A percentile compares a stretch with the other conserved stretches of the same genome.
phyloP scores from a whole-genome alignment of 2,797 vertebrate genomes.

The Carcharodon carcharias region DNA sequence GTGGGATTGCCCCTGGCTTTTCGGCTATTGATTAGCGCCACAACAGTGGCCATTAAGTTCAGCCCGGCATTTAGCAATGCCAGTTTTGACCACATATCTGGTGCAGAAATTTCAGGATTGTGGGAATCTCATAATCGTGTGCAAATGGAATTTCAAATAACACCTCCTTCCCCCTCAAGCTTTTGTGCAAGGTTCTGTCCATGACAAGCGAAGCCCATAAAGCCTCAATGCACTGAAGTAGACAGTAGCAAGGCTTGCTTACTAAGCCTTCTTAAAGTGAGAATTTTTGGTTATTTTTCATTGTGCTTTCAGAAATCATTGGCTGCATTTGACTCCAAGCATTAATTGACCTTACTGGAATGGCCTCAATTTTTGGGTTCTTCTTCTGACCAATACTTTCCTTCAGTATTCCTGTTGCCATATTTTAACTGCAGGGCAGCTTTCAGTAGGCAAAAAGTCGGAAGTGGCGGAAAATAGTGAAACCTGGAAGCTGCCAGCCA shows the following conservation, averaged over 20 bases:
- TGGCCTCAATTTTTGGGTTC: not conserved
- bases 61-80: not conserved
- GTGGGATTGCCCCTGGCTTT: not conserved
- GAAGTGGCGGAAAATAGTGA: not conserved
- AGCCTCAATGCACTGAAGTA: not conserved
- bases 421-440: not conserved
- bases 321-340: not conserved
- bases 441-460: not conserved
- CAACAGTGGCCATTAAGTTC: not conserved
- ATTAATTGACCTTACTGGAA: not conserved
- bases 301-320: not conserved
- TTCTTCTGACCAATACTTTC: not conserved
- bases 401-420: not conserved
- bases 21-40: not conserved
- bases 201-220: not conserved
- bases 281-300: not conserved
- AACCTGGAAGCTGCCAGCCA: not conserved
- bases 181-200: not conserved
- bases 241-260: not conserved
- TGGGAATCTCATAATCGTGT: not conserved
- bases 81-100: not conserved
- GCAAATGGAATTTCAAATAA: not conserved
- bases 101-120: not conserved
- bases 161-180: not conserved
- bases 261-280: not conserved